phyloP scores from a whole-genome alignment of 2,113 vertebrate species.

The Rhipidura dahli region DNA sequence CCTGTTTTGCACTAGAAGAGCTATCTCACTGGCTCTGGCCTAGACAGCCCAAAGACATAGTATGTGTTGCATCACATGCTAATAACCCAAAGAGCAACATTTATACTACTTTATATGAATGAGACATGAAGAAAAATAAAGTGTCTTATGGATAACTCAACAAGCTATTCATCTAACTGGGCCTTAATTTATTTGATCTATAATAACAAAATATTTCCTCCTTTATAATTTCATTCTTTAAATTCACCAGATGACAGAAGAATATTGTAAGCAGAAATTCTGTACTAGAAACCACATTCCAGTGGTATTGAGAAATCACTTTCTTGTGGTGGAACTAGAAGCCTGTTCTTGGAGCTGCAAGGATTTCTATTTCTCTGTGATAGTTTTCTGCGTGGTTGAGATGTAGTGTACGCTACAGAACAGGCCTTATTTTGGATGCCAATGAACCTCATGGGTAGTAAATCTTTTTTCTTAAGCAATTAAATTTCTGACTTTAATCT shows the following conservation, averaged over 20 bases:
- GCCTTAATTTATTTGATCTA: slow-evolving; percentile 43
- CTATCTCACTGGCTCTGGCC: background rate
- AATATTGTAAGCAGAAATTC: slow-evolving; percentile 40
- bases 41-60: background rate
- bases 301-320: slow-evolving; percentile 47
- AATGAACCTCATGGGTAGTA: background rate
- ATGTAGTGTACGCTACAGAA: background rate
- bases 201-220: slow-evolving; percentile 42
- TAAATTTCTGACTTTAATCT: slow-evolving; percentile 52
- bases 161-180: slow-evolving; percentile 6
- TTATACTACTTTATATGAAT: slow-evolving; percentile 8
- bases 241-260: slow-evolving; percentile 26
- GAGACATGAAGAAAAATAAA: slow-evolving; percentile 37
- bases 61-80: background rate
- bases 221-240: slow-evolving; percentile 39
- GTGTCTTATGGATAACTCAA: slow-evolving; percentile 32
- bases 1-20: background rate
- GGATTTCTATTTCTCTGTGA: background rate
- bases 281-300: slow-evolving; percentile 34
- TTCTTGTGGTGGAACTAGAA: slow-evolving; percentile 48
- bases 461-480: slow-evolving; percentile 50
- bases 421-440: slow-evolving; percentile 30
- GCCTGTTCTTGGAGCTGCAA: slow-evolving; percentile 19
- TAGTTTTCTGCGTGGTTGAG: background rate
- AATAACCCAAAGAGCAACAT: slow-evolving; percentile 24